A percentile compares a stretch with the other conserved stretches of the same genome.
These are phyloP conservation scores for Lasioglossum calceatum DNA, from an alignment of 2,888 invertebrate species.

Conservation along the genomic window DNA sequence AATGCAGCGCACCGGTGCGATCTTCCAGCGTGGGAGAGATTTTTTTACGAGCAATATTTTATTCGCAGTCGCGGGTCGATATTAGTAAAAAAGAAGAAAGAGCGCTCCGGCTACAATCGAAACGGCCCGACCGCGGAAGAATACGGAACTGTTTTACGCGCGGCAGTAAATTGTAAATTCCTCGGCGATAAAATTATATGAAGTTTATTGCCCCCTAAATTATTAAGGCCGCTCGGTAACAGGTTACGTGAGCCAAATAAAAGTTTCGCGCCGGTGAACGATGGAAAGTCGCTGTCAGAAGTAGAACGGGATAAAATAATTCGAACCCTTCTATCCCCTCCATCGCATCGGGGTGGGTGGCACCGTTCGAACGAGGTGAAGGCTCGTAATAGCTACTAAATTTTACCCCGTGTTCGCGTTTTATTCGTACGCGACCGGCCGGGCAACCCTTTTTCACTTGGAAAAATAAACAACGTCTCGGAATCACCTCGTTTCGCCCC, in stretches of 20 bases:
- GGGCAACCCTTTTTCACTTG: background rate
- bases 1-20: background rate
- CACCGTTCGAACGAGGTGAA: background rate
- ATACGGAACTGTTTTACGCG: background rate
- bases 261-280: constrained; percentile 17
- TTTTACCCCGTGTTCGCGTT: constrained; percentile 26
- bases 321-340: background rate
- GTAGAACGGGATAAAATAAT: constrained; percentile 29
- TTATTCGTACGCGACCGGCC: constrained; percentile 1
- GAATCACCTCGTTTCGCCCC: background rate
- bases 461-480: constrained; percentile 29
- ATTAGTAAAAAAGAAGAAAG: background rate
- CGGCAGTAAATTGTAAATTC: constrained; percentile 24
- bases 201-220: constrained; percentile 29
- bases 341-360: no score
- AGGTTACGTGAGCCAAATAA: constrained; percentile 18
- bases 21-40: background rate
- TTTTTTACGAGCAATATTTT: background rate
- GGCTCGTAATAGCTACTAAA: constrained; percentile 27
- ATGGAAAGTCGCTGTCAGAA: constrained; percentile 27
- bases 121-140: background rate
- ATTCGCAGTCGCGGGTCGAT: background rate
- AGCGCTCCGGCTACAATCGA: background rate
- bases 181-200: constrained; percentile 38
- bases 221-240: constrained; percentile 14